phyloP scores from a whole-genome alignment of 2,888 invertebrate genomes.

The Zaprionus lineosus region DNA sequence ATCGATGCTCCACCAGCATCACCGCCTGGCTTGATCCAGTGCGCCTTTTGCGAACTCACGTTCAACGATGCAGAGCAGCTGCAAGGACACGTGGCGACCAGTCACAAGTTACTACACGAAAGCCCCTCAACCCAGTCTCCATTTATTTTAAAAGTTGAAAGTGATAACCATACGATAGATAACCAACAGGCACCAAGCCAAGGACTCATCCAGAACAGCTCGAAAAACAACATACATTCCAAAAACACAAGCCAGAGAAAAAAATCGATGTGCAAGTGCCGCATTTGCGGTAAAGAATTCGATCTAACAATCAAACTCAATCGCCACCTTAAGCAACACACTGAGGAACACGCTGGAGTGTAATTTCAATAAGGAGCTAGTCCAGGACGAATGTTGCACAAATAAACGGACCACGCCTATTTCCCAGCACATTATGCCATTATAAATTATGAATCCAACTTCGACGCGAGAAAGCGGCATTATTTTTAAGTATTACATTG shows the following conservation, averaged over 20 bases:
- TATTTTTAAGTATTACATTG: no score
- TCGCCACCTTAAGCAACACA: slow-evolving; percentile 69
- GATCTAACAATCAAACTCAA: slow-evolving; percentile 75
- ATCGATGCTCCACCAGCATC: background rate
- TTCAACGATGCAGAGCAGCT: slow-evolving; percentile 60
- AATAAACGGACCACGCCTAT: no score
- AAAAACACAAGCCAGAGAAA: background rate
- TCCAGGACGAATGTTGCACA: no score
- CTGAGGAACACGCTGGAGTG: no score
- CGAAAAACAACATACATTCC: slow-evolving; percentile 7
- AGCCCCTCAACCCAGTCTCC: no score
- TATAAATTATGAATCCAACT: no score
- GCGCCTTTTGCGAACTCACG: slow-evolving; percentile 64
- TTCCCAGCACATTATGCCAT: no score
- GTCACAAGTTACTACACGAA: slow-evolving; percentile 19
- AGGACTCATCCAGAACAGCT: background rate
- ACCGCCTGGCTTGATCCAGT: slow-evolving; percentile 36
- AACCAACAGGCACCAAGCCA: background rate
- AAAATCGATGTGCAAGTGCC: slow-evolving; percentile 42
- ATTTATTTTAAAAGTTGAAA: no score
- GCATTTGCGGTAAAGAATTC: slow-evolving; percentile 66
- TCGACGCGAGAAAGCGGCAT: no score
- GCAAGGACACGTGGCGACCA: slow-evolving; percentile 50
- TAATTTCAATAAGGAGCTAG: no score
- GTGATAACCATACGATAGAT: no score